Percentiles rank a stretch among this genome's conserved stretches.
phyloP scores from a whole-genome alignment of 2,888 invertebrate genomes.

The Oscheius sp. region DNA sequence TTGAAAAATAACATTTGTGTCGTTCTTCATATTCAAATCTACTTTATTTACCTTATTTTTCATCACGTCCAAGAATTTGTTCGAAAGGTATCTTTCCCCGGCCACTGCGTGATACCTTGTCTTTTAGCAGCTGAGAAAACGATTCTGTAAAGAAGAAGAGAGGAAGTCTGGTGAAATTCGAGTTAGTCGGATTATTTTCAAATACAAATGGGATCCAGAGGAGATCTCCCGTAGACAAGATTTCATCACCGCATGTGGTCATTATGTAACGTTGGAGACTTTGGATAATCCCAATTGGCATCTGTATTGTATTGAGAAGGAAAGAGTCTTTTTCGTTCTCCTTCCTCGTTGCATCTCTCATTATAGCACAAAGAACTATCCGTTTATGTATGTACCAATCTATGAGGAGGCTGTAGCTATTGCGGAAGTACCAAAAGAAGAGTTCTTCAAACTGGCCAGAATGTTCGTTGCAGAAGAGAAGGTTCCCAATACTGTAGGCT shows the following conservation, averaged over 20 bases:
- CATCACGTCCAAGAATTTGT: background rate
- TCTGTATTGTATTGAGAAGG: slow-evolving; percentile 25
- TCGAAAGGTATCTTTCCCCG: slow-evolving; percentile 1
- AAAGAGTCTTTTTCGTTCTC: slow-evolving; percentile 21
- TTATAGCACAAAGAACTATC: slow-evolving; percentile 2
- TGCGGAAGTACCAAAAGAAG: slow-evolving; percentile 22
- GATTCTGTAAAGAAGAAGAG: background rate
- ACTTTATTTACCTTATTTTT: slow-evolving; percentile 3
- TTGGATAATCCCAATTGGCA: slow-evolving; percentile 25
- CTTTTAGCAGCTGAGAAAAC: background rate
- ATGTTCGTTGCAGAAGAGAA: background rate
- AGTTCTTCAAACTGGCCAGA: slow-evolving; percentile 18
- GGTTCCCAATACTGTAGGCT: slow-evolving; percentile 6
- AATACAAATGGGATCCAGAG: slow-evolving; percentile 11
- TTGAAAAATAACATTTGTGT: too few relatives aligned
- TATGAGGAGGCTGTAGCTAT: slow-evolving; percentile 25
- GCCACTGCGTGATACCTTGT: too few relatives aligned
- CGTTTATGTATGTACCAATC: slow-evolving; percentile 32
- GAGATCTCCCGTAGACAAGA: slow-evolving; percentile 25
- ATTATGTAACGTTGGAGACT: background rate
- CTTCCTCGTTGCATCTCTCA: slow-evolving; percentile 1
- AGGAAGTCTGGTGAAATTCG: background rate
- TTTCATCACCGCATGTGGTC: slow-evolving; percentile 6
- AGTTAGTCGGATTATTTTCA: slow-evolving; percentile 17
- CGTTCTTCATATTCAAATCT: slow-evolving; percentile 10